Percentiles rank a stretch among this genome's conserved stretches.
These are phyloP conservation scores for Phortica variegata DNA, from an alignment of 1,140 invertebrate genomes.

Conservation along the genomic window DNA sequence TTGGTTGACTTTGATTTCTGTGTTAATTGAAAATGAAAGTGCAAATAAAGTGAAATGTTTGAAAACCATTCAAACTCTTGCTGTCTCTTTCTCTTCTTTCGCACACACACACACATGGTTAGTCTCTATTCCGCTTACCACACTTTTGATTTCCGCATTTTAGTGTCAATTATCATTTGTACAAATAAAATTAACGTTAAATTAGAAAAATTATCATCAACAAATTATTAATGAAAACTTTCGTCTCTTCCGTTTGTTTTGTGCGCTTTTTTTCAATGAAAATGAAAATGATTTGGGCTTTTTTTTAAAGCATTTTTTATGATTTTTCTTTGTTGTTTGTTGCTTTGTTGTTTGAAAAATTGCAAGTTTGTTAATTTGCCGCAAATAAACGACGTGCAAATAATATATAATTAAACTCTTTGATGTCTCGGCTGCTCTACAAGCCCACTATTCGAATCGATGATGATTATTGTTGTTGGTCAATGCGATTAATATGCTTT, in stretches of 20 bases:
- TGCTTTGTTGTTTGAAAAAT: conserved; percentile 37
- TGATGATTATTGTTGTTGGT: conserved; percentile 22
- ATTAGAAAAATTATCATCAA: conserved; percentile 14
- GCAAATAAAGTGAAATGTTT: background rate
- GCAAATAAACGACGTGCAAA: conserved; percentile 49
- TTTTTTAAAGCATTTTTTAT: background rate
- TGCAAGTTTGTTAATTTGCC: conserved; percentile 49
- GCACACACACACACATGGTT: too few species aligned
- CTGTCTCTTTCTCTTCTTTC: too few species aligned
- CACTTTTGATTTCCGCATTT: conserved; percentile 45
- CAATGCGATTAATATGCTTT: too few species aligned
- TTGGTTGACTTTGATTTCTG: background rate
- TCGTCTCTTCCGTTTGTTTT: conserved; percentile 5
- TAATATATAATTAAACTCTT: conserved; percentile 52
- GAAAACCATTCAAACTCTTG: too few species aligned
- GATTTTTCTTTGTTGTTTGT: too few species aligned
- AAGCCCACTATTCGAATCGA: conserved; percentile 13
- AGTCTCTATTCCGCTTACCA: conserved; percentile 11
- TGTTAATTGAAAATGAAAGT: conserved; percentile 9
- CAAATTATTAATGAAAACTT: conserved; percentile 39
- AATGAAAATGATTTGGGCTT: conserved; percentile 42
- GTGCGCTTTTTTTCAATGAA: conserved; percentile 21
- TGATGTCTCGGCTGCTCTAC: conserved; percentile 7
- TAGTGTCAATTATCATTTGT: conserved; percentile 3
- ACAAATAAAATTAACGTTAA: conserved; percentile 5